Evolutionary conservation across 2,113 vertebrate species (phyloP).

Genomic region (Aptenodytes patagonicus): DNA sequence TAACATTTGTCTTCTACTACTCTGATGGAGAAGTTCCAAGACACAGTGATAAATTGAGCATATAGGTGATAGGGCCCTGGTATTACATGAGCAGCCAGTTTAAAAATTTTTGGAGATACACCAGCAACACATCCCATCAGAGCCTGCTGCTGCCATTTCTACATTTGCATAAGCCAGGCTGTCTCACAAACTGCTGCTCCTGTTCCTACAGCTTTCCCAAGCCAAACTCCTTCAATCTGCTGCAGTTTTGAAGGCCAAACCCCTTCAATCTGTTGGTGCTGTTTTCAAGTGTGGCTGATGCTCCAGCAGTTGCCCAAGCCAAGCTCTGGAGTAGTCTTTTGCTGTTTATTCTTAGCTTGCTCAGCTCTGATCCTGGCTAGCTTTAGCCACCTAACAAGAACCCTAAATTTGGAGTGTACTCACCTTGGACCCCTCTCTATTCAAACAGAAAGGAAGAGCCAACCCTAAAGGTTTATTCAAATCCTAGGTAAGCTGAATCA

Average conservation of each 20-base stretch:
- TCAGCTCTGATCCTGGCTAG: neutral
- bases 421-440: neutral
- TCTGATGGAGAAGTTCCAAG: constrained; percentile 63
- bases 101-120: constrained; percentile 60
- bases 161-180: constrained; percentile 52
- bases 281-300: constrained; percentile 57
- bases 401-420: neutral
- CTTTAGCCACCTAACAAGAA: neutral
- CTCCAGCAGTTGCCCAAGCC: constrained; percentile 56
- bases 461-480: neutral
- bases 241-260: constrained; percentile 63
- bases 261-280: constrained; percentile 57
- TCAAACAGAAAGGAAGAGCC: neutral
- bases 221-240: constrained; percentile 66
- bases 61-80: constrained; percentile 65
- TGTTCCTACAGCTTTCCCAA: constrained; percentile 49
- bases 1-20: constrained; percentile 63
- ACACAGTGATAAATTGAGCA: constrained; percentile 66
- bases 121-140: constrained; percentile 63
- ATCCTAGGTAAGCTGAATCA: neutral
- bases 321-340: constrained; percentile 10
- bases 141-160: constrained; percentile 56
- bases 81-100: constrained; percentile 66
- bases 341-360: constrained; percentile 39
- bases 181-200: constrained; percentile 62